Evolutionary conservation across 2,888 invertebrate species (phyloP), one percentile per base, ranked within the genome.

Genomic region (Drosophila setosimentum): DNA sequence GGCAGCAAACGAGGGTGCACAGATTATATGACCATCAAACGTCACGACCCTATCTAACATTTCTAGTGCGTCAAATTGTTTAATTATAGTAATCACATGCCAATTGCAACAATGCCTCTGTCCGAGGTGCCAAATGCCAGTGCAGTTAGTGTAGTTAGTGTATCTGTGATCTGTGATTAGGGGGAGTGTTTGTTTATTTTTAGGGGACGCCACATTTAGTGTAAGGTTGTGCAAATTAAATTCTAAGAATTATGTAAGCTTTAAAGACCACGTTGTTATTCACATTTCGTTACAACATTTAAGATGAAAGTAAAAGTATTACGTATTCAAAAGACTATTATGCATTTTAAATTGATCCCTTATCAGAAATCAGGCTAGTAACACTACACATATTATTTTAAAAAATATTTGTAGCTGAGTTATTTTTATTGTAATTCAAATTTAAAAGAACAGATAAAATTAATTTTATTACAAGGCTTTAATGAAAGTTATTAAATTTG

Each of bases 61-160:
- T 82, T 76, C 54, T 77, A 71, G 65, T 79, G 89, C 86, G 61
- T 68, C 71, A 88, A 85, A 88, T 89, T 53, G 83, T 80, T 85
- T 90, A 85, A 85, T 90, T 88, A 76, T 69, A 78, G 83, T 80
- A 80, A 85, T 85, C 85, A 90, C 81, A 87, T 87, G 78, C 59
- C 54, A 64, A 33, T 32, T 71, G 70, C 85, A 73, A 86, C 80
- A 77, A 75, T 75, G 69, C 67, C 55, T 35, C 45, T 49, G 48
- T 55, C 40, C 54, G 63, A 89, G 90, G 83, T 85, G 90, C 70
- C 80, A 87, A 89, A 67, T 89, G 82, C 68, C 82, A 71, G 54
- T 73, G 73, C 87, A 84, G 85, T 82, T 71, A 24, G 4, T 53
- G 35, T 45, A 84, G 85, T 82, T 71, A 24, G 4, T 53, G 35